A percentile compares a stretch with the other conserved stretches of the same genome.
phyloP scores from a whole-genome alignment of 2,888 invertebrate genomes.

The Amphipoea lucens region DNA sequence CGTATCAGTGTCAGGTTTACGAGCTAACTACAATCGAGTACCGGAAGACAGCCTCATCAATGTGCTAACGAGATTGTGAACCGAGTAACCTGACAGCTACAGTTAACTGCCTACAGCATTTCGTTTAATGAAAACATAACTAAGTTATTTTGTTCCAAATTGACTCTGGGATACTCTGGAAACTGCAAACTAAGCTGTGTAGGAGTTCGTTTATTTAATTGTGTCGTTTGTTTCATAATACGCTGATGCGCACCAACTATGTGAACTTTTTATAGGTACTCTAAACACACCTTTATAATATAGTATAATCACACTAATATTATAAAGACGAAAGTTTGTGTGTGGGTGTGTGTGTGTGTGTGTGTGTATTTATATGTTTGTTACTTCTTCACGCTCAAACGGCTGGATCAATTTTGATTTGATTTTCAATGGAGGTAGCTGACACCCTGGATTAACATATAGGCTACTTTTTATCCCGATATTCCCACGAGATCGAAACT shows the following conservation, averaged over 20 bases:
- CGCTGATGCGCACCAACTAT: background rate
- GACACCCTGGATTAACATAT: no score
- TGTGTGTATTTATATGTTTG: no score
- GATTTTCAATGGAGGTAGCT: no score
- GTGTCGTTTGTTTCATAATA: constrained; percentile 4
- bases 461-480: no score
- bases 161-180: constrained; percentile 14
- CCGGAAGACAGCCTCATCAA: constrained; percentile 55
- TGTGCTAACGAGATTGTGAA: constrained; percentile 59
- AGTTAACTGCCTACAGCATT: constrained; percentile 18
- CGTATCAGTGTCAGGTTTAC: constrained; percentile 50
- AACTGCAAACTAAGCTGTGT: background rate
- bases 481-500: no score
- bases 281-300: background rate
- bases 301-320: no score
- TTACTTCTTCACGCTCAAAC: no score
- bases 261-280: background rate
- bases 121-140: constrained; percentile 47
- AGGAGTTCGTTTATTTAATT: background rate
- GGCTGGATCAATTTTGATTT: no score
- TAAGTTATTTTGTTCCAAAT: constrained; percentile 33
- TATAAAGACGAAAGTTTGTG: no score
- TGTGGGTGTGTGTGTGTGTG: no score
- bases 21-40: constrained; percentile 37
- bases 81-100: constrained; percentile 19